Conservation (phyloP, 1,140 invertebrate genomes). For the Atta texana region DNA sequence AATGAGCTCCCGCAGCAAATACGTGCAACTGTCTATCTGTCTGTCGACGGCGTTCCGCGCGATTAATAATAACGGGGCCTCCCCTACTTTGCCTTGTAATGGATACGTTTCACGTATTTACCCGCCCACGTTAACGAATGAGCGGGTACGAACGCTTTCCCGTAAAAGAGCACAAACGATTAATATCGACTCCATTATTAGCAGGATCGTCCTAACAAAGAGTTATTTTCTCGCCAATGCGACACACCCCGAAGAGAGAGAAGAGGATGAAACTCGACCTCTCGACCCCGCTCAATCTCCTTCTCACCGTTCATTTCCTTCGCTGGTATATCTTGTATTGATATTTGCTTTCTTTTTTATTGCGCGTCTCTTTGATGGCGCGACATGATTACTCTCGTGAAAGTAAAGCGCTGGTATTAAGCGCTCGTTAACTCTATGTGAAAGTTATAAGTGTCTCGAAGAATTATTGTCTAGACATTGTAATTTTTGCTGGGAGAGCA, state of each 20-base stretch:
- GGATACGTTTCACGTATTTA: conserved; percentile 64
- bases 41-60: conserved; percentile 39
- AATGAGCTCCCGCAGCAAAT: conserved; percentile 62
- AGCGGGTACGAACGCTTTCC: conserved; percentile 39
- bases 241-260: conserved; percentile 6
- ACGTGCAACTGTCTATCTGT: conserved; percentile 50
- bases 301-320: conserved; percentile 69
- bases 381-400: conserved; percentile 58
- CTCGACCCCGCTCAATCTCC: conserved; percentile 11
- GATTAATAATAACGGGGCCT: conserved; percentile 54
- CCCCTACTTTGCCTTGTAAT: conserved; percentile 37
- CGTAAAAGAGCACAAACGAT: conserved; percentile 52
- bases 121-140: conserved; percentile 44
- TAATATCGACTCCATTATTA: conserved; percentile 69
- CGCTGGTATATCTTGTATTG: conserved; percentile 70
- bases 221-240: conserved; percentile 57
- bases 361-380: conserved; percentile 67
- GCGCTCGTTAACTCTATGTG: conserved; percentile 56
- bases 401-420: conserved; percentile 61
- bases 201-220: conserved; percentile 63
- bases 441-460: conserved; percentile 34
- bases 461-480: conserved; percentile 33
- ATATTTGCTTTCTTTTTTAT: conserved; percentile 79
- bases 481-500: conserved; percentile 6
- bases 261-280: neutral